A percentile compares a stretch with the other conserved stretches of the same genome.
Conservation (phyloP, 2,113 vertebrate genomes). For the Bolborhynchus lineola region DNA sequence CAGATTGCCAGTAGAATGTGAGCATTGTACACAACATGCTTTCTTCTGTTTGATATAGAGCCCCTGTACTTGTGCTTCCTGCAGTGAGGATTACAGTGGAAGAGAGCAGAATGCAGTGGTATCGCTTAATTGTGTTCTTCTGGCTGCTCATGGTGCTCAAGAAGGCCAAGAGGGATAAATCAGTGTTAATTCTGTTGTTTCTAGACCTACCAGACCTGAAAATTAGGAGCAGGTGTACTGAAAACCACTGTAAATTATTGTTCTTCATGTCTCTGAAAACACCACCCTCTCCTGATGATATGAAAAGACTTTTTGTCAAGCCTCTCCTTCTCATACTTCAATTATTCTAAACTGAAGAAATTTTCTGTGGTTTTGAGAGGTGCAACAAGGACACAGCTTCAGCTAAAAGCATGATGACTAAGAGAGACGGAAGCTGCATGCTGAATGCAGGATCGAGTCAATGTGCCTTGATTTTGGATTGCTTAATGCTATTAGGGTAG, state of each 20-base stretch:
- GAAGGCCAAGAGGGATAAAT: not conserved
- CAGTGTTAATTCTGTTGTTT: not conserved
- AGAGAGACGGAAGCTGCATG: not conserved
- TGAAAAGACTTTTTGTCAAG: slow-evolving; percentile 11
- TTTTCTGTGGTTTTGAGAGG: slow-evolving; percentile 23
- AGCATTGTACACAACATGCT: not conserved
- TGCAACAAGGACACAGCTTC: slow-evolving; percentile 29
- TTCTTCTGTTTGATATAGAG: not conserved
- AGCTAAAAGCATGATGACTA: slow-evolving; percentile 5
- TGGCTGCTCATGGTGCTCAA: not conserved
- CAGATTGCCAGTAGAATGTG: not conserved
- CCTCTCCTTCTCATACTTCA: not conserved
- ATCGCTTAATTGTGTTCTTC: not conserved
- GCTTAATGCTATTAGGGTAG: slow-evolving; percentile 22
- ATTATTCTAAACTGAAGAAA: slow-evolving; percentile 24
- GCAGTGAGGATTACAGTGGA: not conserved
- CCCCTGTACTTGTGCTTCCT: not conserved
- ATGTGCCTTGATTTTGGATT: slow-evolving; percentile 22
- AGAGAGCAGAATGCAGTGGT: not conserved
- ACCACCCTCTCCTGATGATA: not conserved
- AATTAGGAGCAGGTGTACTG: not conserved
- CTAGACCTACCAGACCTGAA: not conserved
- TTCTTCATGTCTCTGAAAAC: not conserved
- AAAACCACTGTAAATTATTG: not conserved
- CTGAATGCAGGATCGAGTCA: slow-evolving; percentile 9